These are phyloP conservation scores for Sipha maydis DNA, from an alignment of 2,888 invertebrate genomes.

Conservation along the genomic window DNA sequence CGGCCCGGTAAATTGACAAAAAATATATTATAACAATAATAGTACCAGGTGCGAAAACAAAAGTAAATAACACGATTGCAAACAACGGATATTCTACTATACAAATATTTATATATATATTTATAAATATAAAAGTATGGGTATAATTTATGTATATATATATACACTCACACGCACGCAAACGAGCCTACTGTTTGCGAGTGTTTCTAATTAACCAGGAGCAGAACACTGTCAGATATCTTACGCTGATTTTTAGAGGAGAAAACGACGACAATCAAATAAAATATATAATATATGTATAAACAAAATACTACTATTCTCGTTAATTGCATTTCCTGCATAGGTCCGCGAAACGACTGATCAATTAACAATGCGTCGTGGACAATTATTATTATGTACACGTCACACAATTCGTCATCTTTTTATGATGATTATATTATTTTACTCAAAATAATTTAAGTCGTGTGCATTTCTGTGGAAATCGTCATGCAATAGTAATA, in stretches of 20 bases:
- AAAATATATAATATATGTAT: background rate
- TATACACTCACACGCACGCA: background rate
- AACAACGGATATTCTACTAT: background rate
- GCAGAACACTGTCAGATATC: background rate
- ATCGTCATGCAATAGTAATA: too few species aligned
- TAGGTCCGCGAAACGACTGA: background rate
- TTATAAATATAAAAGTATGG: background rate
- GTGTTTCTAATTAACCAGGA: constrained; percentile 22
- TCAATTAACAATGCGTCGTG: background rate
- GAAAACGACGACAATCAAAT: constrained; percentile 9
- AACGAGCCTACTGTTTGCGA: background rate
- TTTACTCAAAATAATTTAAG: too few species aligned
- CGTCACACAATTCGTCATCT: background rate
- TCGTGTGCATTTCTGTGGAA: too few species aligned
- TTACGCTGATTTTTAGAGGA: constrained; percentile 9
- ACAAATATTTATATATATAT: background rate
- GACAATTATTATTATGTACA: background rate
- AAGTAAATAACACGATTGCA: constrained; percentile 28
- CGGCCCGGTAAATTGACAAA: background rate
- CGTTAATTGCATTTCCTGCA: too few species aligned
- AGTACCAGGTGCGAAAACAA: constrained; percentile 17
- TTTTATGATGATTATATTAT: background rate
- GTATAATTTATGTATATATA: background rate
- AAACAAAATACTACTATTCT: background rate
- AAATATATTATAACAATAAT: background rate